A percentile compares a stretch with the other conserved stretches of the same genome.
Evolutionary conservation across 2,113 vertebrate genomes (phyloP).

Genomic region (Choloepus hoffmanni): DNA sequence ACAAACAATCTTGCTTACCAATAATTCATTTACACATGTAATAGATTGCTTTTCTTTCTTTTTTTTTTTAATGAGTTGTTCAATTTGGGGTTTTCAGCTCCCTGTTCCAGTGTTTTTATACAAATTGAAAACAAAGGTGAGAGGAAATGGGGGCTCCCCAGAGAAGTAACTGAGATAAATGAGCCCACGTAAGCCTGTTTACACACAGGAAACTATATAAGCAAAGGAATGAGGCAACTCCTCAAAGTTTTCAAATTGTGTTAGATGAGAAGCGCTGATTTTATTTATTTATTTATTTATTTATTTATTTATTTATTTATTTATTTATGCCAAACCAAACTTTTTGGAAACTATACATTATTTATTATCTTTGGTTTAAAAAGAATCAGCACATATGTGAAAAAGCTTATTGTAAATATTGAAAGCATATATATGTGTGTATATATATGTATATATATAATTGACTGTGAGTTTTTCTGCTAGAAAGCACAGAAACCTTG

Average conservation of each 20-base stretch:
- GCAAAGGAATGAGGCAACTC: constrained; percentile 35
- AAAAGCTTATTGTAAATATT: background rate
- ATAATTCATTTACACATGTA: too few species aligned
- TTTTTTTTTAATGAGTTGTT: constrained; percentile 44
- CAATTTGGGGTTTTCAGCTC: background rate
- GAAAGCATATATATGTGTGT: background rate
- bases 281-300: too few species aligned
- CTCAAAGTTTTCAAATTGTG: constrained; percentile 59
- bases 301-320: too few species aligned
- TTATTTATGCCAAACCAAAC: constrained; percentile 66
- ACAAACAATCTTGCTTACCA: too few species aligned
- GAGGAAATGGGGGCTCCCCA: constrained; percentile 66
- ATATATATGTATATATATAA: background rate
- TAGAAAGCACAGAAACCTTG: background rate
- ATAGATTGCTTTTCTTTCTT: background rate
- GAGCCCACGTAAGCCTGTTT: constrained; percentile 74
- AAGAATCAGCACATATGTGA: background rate
- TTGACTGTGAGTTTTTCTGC: constrained; percentile 23
- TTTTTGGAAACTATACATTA: constrained; percentile 24
- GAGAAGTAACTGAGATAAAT: constrained; percentile 78
- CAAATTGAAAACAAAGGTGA: constrained; percentile 70
- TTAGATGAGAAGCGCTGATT: constrained; percentile 50
- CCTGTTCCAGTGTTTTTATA: constrained; percentile 64
- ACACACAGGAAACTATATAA: constrained; percentile 73
- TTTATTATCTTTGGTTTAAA: constrained; percentile 43